Evolutionary conservation across 2,113 vertebrate genomes (phyloP).

Genomic region (Melozone crissalis): DNA sequence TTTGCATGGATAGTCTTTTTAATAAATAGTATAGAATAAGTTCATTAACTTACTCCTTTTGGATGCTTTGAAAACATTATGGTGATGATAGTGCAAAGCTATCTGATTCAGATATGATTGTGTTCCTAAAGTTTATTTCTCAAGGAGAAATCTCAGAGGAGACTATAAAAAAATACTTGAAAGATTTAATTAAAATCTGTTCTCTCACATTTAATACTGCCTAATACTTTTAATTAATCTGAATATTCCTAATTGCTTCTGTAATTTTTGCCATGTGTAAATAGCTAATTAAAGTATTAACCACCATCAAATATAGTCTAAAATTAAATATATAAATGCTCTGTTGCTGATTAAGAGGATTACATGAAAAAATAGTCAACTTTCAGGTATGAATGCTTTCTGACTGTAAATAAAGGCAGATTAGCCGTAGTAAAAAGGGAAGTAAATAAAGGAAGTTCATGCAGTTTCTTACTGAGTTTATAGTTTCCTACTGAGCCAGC

Average conservation of each 20-base stretch:
- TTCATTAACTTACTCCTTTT: neutral
- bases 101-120: slow-evolving; percentile 37
- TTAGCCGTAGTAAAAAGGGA: neutral
- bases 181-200: slow-evolving; percentile 72
- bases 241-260: slow-evolving; percentile 68
- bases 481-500: neutral
- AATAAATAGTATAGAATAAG: neutral
- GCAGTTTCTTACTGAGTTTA: neutral
- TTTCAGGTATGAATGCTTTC: slow-evolving; percentile 31
- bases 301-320: slow-evolving; percentile 24
- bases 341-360: slow-evolving; percentile 57
- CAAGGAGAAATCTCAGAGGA: neutral
- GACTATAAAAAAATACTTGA: slow-evolving; percentile 52
- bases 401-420: neutral
- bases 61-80: neutral
- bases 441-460: neutral
- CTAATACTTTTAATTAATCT: slow-evolving; percentile 76
- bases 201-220: slow-evolving; percentile 67
- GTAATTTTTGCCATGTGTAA: slow-evolving; percentile 73
- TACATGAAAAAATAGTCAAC: slow-evolving; percentile 22
- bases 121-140: slow-evolving; percentile 32
- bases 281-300: slow-evolving; percentile 76
- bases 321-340: slow-evolving; percentile 70
- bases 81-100: neutral
- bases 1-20: neutral